A percentile compares a stretch with the other conserved stretches of the same genome.
phyloP scores from a whole-genome alignment of 2,888 invertebrate species.

The Acanthosoma haemorrhoidale region DNA sequence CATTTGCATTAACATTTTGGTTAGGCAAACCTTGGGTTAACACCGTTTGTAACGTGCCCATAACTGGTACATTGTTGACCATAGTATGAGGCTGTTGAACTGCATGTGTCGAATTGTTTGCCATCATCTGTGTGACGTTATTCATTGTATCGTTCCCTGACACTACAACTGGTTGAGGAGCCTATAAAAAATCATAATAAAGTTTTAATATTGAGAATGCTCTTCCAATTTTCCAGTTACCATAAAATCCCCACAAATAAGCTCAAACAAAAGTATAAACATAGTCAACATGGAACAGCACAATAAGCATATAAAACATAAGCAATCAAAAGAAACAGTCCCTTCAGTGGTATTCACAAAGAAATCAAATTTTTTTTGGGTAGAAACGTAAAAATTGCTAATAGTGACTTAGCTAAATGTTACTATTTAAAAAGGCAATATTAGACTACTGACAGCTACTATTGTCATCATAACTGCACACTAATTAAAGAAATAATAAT shows the following conservation, averaged over 20 bases:
- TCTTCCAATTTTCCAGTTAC: neutral
- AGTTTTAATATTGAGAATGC: neutral
- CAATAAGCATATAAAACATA: slow-evolving; percentile 13
- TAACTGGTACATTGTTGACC: slow-evolving; percentile 23
- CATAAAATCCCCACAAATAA: slow-evolving; percentile 10
- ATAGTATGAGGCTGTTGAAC: slow-evolving; percentile 25
- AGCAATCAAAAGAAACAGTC: neutral
- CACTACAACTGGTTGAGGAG: neutral
- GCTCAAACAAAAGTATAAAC: slow-evolving; percentile 7
- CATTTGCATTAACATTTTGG: slow-evolving; percentile 20
- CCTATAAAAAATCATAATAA: neutral
- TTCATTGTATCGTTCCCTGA: neutral
- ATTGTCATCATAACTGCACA: neutral
- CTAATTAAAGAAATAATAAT: neutral
- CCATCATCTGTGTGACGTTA: slow-evolving; percentile 5
- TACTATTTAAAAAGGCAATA: too few species aligned
- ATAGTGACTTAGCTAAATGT: too few species aligned
- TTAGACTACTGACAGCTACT: neutral
- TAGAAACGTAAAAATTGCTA: too few species aligned
- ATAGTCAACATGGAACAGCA: neutral
- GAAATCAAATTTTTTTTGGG: too few species aligned
- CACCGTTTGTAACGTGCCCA: slow-evolving; percentile 36
- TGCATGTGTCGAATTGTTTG: slow-evolving; percentile 7
- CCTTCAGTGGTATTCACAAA: neutral
- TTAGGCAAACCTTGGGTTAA: slow-evolving; percentile 32